Conservation (phyloP, 2,888 invertebrate species). For the Cataglyphis cursor region DNA sequence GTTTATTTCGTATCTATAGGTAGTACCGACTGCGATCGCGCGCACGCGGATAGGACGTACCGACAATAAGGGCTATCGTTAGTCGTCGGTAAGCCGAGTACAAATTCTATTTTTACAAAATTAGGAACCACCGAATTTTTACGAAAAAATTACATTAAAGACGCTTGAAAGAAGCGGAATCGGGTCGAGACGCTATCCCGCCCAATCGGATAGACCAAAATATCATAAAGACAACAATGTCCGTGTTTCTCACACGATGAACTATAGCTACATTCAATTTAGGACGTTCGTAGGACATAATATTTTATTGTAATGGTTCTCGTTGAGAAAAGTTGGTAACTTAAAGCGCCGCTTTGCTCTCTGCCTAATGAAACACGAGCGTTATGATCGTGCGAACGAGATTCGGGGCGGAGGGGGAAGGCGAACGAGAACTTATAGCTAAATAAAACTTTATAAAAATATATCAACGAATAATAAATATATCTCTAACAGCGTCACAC, state of each 20-base stretch:
- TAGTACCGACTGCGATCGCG: conserved; percentile 59
- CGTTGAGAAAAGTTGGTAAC: conserved; percentile 63
- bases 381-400: conserved; percentile 63
- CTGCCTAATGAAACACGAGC: conserved; percentile 54
- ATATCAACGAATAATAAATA: conserved; percentile 86
- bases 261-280: conserved; percentile 49
- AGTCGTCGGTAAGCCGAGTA: conserved; percentile 56
- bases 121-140: conserved; percentile 73
- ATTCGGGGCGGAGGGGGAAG: conserved; percentile 59
- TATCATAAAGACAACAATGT: conserved; percentile 63
- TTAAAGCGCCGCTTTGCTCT: conserved; percentile 47
- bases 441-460: conserved; percentile 86
- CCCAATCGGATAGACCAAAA: conserved; percentile 60
- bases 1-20: conserved; percentile 64
- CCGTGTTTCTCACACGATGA: conserved; percentile 32
- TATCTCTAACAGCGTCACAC: conserved; percentile 84
- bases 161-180: conserved; percentile 66
- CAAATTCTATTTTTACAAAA: conserved; percentile 59
- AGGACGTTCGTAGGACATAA: conserved; percentile 59
- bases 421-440: conserved; percentile 79
- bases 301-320: conserved; percentile 62
- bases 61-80: conserved; percentile 49
- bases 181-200: conserved; percentile 58
- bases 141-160: conserved; percentile 57
- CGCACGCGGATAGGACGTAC: conserved; percentile 61